These are phyloP conservation scores for Andrena trimmerana DNA, from an alignment of 2,888 invertebrate species.

Conservation along the genomic window DNA sequence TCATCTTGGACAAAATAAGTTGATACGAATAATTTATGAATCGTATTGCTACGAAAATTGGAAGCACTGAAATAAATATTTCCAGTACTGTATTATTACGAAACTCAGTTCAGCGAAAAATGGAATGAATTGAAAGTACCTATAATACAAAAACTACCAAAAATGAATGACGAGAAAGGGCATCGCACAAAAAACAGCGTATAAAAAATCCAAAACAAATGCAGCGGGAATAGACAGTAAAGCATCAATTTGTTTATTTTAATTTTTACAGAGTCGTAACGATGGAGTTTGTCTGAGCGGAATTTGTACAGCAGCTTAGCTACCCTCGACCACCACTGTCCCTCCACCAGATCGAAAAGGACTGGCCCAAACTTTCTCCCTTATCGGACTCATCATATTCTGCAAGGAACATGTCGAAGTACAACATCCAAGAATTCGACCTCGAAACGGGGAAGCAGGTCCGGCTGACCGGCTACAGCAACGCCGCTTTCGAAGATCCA, in stretches of 20 bases:
- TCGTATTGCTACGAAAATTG: no score
- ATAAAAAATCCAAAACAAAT: no score
- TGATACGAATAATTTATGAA: no score
- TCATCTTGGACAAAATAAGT: background rate
- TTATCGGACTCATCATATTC: background rate
- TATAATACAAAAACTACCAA: no score
- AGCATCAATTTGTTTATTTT: constrained; percentile 15
- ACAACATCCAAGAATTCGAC: constrained; percentile 79
- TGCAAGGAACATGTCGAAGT: constrained; percentile 87
- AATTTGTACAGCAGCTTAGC: background rate
- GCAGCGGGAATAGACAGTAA: background rate
- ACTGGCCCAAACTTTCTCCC: constrained; percentile 10
- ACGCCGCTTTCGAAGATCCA: constrained; percentile 70
- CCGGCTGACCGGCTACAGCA: constrained; percentile 79
- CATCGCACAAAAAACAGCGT: no score
- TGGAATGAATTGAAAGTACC: background rate
- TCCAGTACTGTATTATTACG: constrained; percentile 21
- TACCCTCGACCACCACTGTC: constrained; percentile 5
- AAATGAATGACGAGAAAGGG: no score
- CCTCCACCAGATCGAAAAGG: constrained; percentile 16
- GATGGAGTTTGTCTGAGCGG: constrained; percentile 72
- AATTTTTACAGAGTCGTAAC: constrained; percentile 55
- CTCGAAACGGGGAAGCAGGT: constrained; percentile 77
- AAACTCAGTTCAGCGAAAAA: constrained; percentile 9
- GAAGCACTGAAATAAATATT: no score